Percentiles rank a stretch among this genome's conserved stretches.
Conservation (phyloP, 2,113 vertebrate species). For the Gallinago jamesoni region DNA sequence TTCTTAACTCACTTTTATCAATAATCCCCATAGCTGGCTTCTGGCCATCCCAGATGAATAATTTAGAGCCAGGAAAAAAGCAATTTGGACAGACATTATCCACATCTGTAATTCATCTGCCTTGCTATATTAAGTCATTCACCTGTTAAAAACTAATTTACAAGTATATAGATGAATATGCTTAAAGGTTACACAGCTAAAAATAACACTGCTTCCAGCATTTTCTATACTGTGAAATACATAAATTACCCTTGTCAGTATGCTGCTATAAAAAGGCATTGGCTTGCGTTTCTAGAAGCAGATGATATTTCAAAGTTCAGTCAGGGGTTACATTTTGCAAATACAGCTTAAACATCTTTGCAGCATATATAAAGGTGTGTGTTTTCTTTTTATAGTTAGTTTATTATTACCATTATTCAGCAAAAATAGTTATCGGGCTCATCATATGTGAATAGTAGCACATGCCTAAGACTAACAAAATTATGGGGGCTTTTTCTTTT, state of each 20-base stretch:
- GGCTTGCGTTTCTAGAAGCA: background rate
- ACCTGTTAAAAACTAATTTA: conserved; percentile 54
- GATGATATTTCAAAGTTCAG: background rate
- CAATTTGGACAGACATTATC: conserved; percentile 31
- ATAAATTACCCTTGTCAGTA: background rate
- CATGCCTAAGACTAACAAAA: background rate
- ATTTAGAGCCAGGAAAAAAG: conserved; percentile 30
- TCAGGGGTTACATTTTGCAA: background rate
- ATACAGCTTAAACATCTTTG: background rate
- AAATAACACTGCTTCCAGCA: conserved; percentile 14
- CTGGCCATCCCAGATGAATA: conserved; percentile 47
- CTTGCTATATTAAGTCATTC: conserved; percentile 19
- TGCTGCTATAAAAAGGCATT: conserved; percentile 38
- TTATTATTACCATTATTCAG: background rate
- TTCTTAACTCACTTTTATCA: conserved; percentile 68
- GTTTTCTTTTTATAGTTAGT: background rate
- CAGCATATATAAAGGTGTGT: background rate
- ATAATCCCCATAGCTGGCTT: conserved; percentile 40
- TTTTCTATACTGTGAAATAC: conserved; percentile 40
- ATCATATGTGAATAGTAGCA: background rate
- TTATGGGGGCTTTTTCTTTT: accelerated
- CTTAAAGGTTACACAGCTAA: conserved; percentile 36
- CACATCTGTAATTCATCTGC: conserved; percentile 47
- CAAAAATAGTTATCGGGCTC: background rate
- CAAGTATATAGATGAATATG: background rate